Conservation (phyloP, 2,113 vertebrate genomes). For the Mastomys coucha region DNA sequence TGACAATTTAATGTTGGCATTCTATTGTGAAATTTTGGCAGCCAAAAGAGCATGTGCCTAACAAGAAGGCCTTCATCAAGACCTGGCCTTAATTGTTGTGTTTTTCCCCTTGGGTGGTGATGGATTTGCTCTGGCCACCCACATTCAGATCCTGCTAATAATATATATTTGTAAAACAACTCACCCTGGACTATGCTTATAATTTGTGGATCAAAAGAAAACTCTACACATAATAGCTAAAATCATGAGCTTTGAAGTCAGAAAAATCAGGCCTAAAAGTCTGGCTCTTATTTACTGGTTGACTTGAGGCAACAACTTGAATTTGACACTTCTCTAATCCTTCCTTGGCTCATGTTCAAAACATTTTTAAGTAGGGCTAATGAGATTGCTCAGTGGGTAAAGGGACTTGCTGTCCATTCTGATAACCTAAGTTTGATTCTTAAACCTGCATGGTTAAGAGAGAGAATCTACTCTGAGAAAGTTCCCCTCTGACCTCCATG, state of each 20-base stretch:
- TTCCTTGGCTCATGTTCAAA: slow-evolving; percentile 40
- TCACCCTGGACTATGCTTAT: slow-evolving; percentile 39
- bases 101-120: slow-evolving; percentile 69
- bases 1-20: slow-evolving; percentile 63
- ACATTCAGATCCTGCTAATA: slow-evolving; percentile 60
- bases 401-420: background rate
- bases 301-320: slow-evolving; percentile 6
- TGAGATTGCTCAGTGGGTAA: background rate
- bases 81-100: slow-evolving; percentile 74
- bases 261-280: slow-evolving; percentile 32
- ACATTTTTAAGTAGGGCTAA: background rate
- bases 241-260: slow-evolving; percentile 54
- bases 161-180: slow-evolving; percentile 68
- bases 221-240: slow-evolving; percentile 47
- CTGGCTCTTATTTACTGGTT: background rate
- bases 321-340: background rate
- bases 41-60: slow-evolving; percentile 35
- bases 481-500: too few species aligned
- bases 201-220: slow-evolving; percentile 49
- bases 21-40: slow-evolving; percentile 76
- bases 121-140: slow-evolving; percentile 73
- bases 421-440: background rate
- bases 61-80: slow-evolving; percentile 64
- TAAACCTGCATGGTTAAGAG: background rate
- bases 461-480: background rate